Evolutionary conservation across 2,113 vertebrate genomes (phyloP).

Genomic region (Columba livia): DNA sequence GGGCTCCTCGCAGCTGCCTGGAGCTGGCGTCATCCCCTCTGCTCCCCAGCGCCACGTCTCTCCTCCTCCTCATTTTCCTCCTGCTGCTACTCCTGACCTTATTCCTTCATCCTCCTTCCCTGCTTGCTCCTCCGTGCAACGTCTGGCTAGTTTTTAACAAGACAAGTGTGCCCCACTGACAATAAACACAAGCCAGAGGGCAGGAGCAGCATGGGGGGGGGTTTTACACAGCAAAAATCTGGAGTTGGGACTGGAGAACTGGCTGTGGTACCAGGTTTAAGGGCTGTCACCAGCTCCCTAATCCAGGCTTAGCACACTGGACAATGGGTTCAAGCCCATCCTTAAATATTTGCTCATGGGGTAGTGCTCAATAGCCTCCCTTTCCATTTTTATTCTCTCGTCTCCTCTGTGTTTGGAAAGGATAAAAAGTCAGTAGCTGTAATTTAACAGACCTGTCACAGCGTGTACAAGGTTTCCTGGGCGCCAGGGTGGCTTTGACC

Average conservation of each 20-base stretch:
- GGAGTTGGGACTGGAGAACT: not conserved
- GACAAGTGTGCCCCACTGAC: accelerated
- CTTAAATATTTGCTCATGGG: not conserved
- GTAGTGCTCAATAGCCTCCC: not conserved
- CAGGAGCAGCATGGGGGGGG: not conserved
- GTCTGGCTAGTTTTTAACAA: not conserved
- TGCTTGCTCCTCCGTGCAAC: not conserved
- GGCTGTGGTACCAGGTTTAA: not conserved
- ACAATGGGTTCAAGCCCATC: not conserved
- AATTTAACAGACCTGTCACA: not conserved
- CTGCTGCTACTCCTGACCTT: not conserved
- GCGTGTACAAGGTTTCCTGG: not conserved
- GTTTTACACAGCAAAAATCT: not conserved
- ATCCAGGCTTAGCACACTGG: not conserved
- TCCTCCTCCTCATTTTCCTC: not conserved
- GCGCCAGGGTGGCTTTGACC: not conserved
- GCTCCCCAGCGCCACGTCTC: not conserved
- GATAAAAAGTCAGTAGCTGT: not conserved
- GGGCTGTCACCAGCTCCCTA: not conserved
- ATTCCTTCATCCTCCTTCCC: not conserved
- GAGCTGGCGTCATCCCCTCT: not conserved
- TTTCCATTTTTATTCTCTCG: not conserved
- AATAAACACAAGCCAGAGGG: not conserved
- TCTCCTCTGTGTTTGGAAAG: not conserved
- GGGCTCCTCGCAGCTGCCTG: conserved; percentile 15